phyloP scores from a whole-genome alignment of 2,888 invertebrate genomes.

The Tanypteryx hageni region DNA sequence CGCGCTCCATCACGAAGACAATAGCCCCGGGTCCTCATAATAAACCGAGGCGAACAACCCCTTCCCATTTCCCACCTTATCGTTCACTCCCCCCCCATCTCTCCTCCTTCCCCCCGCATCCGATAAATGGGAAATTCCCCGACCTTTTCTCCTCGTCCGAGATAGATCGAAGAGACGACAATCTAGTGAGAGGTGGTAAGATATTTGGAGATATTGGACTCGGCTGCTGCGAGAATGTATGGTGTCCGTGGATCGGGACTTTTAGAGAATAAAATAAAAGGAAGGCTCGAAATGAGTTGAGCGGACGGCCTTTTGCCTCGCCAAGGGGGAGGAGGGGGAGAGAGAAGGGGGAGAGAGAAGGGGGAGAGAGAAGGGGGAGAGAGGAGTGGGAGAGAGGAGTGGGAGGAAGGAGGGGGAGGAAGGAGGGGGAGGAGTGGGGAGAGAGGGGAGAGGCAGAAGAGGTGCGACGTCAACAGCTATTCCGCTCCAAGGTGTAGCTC shows the following conservation, averaged over 20 bases:
- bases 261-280: background rate
- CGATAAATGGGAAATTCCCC: conserved; percentile 9
- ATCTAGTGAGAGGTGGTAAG: background rate
- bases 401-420: no score
- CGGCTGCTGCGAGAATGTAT: background rate
- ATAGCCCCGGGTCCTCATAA: conserved; percentile 22
- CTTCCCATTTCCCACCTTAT: background rate
- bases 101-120: background rate
- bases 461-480: no score
- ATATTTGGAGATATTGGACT: conserved; percentile 14
- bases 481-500: no score
- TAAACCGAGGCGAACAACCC: background rate
- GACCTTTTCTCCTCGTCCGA: background rate
- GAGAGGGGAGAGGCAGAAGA: no score
- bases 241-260: background rate
- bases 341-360: no score
- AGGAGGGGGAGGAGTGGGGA: no score
- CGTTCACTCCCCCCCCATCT: background rate
- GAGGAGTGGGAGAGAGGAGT: no score
- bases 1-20: conserved; percentile 27
- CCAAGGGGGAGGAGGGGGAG: no score
- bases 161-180: background rate
- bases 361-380: no score
- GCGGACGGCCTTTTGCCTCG: no score
- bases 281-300: no score